Conservation (phyloP, 2,797 vertebrate species). For the Momotus momota region DNA sequence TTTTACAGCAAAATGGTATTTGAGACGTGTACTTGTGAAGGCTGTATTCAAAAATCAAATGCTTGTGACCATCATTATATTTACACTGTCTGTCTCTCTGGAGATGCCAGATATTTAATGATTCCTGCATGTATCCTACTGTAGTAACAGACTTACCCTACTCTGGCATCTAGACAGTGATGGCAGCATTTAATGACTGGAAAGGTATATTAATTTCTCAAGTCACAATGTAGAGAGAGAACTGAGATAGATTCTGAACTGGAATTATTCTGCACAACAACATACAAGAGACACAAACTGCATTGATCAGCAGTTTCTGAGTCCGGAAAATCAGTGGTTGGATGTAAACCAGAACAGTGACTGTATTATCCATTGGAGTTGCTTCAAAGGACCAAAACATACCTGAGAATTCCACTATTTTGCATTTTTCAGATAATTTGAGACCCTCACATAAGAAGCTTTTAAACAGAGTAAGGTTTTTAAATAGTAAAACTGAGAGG, state of each 20-base stretch:
- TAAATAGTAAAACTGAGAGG: neutral
- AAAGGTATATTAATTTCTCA: neutral
- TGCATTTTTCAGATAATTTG: neutral
- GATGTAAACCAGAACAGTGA: neutral
- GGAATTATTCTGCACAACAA: neutral
- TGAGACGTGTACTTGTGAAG: neutral
- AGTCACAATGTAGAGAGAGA: neutral
- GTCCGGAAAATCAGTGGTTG: neutral
- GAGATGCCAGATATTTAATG: constrained; percentile 8
- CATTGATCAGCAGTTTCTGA: neutral
- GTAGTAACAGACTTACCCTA: neutral
- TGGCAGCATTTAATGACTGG: neutral
- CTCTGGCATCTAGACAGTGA: neutral
- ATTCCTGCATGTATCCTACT: neutral
- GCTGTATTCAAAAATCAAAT: neutral
- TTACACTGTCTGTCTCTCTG: neutral
- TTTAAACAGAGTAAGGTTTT: neutral
- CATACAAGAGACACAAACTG: neutral
- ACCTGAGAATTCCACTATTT: neutral
- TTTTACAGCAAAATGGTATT: neutral
- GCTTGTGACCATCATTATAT: neutral
- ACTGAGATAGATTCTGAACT: neutral
- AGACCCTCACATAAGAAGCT: neutral
- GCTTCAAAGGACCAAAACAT: neutral
- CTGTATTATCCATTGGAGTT: neutral